Base-by-base conservation (phyloP, 2,113 vertebrate species). In the Dermatemys mawii region DNA sequence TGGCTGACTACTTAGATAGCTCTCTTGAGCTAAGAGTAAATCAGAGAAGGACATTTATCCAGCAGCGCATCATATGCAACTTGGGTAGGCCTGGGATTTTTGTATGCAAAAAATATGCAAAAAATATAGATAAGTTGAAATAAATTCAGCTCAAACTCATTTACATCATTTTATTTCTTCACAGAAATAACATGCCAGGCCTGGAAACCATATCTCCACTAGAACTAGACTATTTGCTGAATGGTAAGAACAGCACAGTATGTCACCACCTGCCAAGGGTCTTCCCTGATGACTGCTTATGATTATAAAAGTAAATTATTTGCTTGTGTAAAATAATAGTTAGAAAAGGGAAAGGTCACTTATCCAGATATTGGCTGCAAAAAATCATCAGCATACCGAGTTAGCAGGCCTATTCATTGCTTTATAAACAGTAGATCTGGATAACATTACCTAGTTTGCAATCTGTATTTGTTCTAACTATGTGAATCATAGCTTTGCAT, bases 401-500 rank as follows among this genome's bases (percentile, higher is more conserved):
- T 93, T 90, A 95, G 90, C 90, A 95, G 93, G 91, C 73, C 90
- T 93, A 94, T 92, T 96, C 96, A 94, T 94, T 93, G 89, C 96
- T 96, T 97, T 97, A 97, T 93, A 96, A 97, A 96, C 92, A 97
- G 92, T 90, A 93, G 90, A 76, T 84, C 17, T 3, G 95, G 91
- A 96, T 95, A 97, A 92, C 94, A 94, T 95, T 97, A 96, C 90
- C 95, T 84, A 94, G 93, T 97, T 96, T 97, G 94, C 97, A 97
- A 97, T 97, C 94, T 96, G 87, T 96, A 92, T 97, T 97, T 96
- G 95, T 95, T 97, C 96, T 95, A 76, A 63, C 67, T 57, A 93
- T 53, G 89, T 90, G 96, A 96, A 96, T 95, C 95, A 97, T 91
- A 96, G 96, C 95, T 95, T 96, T 97, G 95, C 97, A 97, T 97